Base-by-base conservation (phyloP, 2,113 vertebrate genomes). In the Alethe diademata region DNA sequence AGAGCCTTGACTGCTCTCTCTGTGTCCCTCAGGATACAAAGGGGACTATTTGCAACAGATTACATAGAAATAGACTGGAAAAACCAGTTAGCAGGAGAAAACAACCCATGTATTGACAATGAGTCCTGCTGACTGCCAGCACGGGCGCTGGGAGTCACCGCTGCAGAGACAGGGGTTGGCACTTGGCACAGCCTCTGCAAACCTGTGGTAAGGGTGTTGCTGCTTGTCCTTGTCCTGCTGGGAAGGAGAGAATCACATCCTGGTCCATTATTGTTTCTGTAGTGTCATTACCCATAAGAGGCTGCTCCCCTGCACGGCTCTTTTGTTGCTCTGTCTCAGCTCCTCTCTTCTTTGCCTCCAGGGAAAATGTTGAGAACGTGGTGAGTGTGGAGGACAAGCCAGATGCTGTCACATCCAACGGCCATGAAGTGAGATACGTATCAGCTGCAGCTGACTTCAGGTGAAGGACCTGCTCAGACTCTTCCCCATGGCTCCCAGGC, bases 371-470 rank as follows among this genome's bases (percentile, higher is more conserved):
- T 0, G 93, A 96, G 65, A 58, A 48, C 0, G 92, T 69, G 48
- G 70, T 94, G 79, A 92, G 74, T 0, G 12, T 65, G 2, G 93
- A 92, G 58, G 70, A 90, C 83, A 96, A 97, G 85, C 81, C n/a
- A 9, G 96, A 96, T 4, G 43, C 84, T 70, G 91, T 96, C 72
- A 75, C 4, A 0, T 87, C 95, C 78, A 98, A 97, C 0, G 97
- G 98, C 14, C 93, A 40, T 0, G 97, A 98, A 4, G 97, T 97
- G 62, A 97, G 25, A 60, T 97, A 98, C 6, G 10, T 90, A 45
- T 92, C 74, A 0, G 45, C 78, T 66, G 97, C 88, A 1, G 90
- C 96, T 0, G 31, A 78, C 64, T 98, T 98, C 97, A 98, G 98
- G 98, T 98, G 84, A 97, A 93, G 26, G 5, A 35, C 11, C 17